Evolutionary conservation across 2,888 invertebrate genomes (phyloP), one percentile per base, ranked within the genome.

Genomic region (Lasioglossum villosulum): DNA sequence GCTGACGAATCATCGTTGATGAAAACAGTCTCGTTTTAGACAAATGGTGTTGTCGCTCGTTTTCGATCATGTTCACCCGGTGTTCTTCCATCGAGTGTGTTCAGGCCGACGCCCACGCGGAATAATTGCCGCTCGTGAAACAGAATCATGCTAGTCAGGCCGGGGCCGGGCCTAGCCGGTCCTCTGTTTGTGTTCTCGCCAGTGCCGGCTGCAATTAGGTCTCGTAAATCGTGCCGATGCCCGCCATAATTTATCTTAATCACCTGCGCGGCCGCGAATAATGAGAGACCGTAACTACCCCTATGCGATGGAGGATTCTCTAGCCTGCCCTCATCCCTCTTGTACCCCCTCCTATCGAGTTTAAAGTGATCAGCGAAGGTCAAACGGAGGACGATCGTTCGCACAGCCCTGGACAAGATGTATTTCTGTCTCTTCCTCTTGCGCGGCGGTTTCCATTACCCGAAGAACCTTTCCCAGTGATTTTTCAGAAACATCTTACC

Each of bases 211-310:
- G 89, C 90, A 93, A 94, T 94, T 94, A 93, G 86, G 73, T 87
- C 89, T 90, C 93, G 89, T 94, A 94, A 94, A 91, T 94, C 86
- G 90, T 86, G 59, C n/a, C 70, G n/a, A 59, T 72, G 75, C 42
- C 45, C 71, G 77, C 83, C 76, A 91, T 91, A 93, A 92, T 92
- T 93, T 91, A 90, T 90, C 89, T 86, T 88, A 87, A 91, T 88
- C 83, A 84, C 85, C 80, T 75, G 74, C 37, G 68, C 23, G 27
- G 73, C 75, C 75, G 78, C 82, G 74, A 70, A 88, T 90, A 89
- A 90, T 78, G 79, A 80, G 59, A 19, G 34, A n/a, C 77, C 70
- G 80, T 90, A 87, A 90, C 74, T 75, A 81, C 66, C 37, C 72
- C 59, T 27, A 30, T 30, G 70, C 48, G 48, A 34, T 19, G 30